Evolutionary conservation across 2,113 vertebrate species (phyloP).

Genomic region (Sylvilagus bachmani): DNA sequence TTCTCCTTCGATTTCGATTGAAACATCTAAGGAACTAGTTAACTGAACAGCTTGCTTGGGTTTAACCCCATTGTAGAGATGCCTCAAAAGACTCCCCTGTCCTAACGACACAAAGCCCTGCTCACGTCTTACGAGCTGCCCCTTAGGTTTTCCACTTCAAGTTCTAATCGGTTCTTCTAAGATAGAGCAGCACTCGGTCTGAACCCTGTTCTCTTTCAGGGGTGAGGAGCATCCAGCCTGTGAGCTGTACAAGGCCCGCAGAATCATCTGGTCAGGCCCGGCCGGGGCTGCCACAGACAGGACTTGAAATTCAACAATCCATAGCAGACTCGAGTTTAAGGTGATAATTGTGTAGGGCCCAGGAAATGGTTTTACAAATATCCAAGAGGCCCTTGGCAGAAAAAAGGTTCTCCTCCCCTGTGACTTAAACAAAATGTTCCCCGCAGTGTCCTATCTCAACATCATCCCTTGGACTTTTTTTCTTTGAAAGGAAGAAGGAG

Average conservation of each 20-base stretch:
- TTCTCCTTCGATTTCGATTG: neutral
- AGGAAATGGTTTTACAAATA: too few relatives aligned
- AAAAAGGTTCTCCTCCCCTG: too few relatives aligned
- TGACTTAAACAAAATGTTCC: neutral
- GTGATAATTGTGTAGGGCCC: too few relatives aligned
- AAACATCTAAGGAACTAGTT: neutral
- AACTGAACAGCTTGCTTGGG: neutral
- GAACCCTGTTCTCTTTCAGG: neutral
- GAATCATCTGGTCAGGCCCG: too few relatives aligned
- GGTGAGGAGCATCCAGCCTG: too few relatives aligned
- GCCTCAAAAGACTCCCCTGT: neutral
- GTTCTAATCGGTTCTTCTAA: neutral
- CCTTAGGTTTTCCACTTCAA: neutral
- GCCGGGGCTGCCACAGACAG: too few relatives aligned
- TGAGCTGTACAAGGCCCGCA: too few relatives aligned
- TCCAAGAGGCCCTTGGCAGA: too few relatives aligned
- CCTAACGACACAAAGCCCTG: too few relatives aligned
- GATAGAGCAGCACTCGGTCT: neutral
- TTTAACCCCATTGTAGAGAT: neutral
- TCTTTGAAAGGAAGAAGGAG: too few relatives aligned
- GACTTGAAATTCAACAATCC: too few relatives aligned
- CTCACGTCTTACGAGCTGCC: neutral
- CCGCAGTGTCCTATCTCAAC: neutral
- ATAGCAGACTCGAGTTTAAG: too few relatives aligned
- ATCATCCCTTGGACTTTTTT: neutral